A percentile compares a stretch with the other conserved stretches of the same genome.
These are phyloP conservation scores for Sebastes itinus DNA, from an alignment of 2,797 vertebrate species.

Conservation along the genomic window DNA sequence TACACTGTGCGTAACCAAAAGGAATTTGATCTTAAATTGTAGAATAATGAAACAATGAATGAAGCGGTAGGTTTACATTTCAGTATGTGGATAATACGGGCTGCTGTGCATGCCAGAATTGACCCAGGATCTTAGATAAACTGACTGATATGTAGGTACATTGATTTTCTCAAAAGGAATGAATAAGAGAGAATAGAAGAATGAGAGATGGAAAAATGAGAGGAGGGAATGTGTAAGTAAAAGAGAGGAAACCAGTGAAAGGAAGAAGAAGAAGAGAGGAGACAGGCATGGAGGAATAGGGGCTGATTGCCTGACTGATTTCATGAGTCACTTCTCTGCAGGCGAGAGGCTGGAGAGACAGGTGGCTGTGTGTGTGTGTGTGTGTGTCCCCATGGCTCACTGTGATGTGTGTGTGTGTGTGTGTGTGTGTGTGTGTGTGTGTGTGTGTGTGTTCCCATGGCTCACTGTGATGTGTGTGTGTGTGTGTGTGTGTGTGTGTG, in stretches of 20 bases:
- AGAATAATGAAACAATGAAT: not conserved
- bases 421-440: not conserved
- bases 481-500: not conserved
- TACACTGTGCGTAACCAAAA: not conserved
- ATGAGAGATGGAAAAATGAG: too few relatives aligned
- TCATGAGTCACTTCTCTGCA: constrained; percentile 41
- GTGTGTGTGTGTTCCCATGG: not conserved
- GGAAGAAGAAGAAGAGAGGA: not conserved
- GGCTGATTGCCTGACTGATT: constrained; percentile 34
- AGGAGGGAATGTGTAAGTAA: not conserved
- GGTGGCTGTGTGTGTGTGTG: constrained; percentile 20
- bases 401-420: not conserved
- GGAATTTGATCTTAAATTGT: not conserved
- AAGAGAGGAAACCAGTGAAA: not conserved
- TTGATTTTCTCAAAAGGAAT: not conserved
- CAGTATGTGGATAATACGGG: too few relatives aligned
- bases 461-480: not conserved
- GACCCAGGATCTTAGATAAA: not conserved
- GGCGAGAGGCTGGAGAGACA: constrained; percentile 23
- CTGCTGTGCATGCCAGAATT: not conserved
- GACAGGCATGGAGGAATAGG: constrained; percentile 1
- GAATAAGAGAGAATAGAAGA: not conserved
- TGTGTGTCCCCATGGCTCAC: not conserved
- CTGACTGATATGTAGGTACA: not conserved
- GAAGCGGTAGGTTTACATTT: not conserved